These are phyloP conservation scores for Myotis myotis DNA, from an alignment of 2,797 vertebrate species.

Conservation along the genomic window DNA sequence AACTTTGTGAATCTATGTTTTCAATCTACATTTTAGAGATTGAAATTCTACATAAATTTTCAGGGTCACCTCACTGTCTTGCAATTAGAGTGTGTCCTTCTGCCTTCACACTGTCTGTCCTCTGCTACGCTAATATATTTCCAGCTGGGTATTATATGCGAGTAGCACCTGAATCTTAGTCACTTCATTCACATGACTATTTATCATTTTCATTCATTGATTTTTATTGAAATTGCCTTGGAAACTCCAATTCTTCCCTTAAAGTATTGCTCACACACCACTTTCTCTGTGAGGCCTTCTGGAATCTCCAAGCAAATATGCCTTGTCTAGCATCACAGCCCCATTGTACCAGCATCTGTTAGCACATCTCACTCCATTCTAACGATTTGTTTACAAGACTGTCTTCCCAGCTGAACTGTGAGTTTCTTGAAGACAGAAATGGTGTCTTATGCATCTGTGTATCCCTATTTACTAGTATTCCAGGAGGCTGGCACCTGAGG, in stretches of 20 bases:
- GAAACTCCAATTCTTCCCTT: conserved; percentile 14
- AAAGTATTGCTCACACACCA: neutral
- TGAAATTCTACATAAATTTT: neutral
- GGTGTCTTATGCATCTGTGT: neutral
- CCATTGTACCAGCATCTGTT: neutral
- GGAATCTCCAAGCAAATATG: neutral
- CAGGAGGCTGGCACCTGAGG: neutral
- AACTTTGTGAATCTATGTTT: neutral
- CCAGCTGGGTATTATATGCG: neutral
- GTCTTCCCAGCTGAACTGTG: neutral
- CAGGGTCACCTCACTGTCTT: neutral
- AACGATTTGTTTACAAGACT: conserved; percentile 5
- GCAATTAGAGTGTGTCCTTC: neutral
- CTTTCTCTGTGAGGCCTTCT: neutral
- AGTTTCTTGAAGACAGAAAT: neutral
- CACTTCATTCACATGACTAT: neutral
- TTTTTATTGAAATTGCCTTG: neutral
- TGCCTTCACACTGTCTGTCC: neutral
- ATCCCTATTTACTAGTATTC: neutral
- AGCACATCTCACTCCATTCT: neutral
- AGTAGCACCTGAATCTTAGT: neutral
- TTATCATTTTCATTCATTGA: neutral
- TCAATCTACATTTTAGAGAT: neutral
- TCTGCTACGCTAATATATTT: neutral
- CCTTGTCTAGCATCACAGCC: neutral